A percentile compares a stretch with the other conserved stretches of the same genome.
Evolutionary conservation across 2,797 vertebrate genomes (phyloP).

Genomic region (Thripadectes ignobilis): DNA sequence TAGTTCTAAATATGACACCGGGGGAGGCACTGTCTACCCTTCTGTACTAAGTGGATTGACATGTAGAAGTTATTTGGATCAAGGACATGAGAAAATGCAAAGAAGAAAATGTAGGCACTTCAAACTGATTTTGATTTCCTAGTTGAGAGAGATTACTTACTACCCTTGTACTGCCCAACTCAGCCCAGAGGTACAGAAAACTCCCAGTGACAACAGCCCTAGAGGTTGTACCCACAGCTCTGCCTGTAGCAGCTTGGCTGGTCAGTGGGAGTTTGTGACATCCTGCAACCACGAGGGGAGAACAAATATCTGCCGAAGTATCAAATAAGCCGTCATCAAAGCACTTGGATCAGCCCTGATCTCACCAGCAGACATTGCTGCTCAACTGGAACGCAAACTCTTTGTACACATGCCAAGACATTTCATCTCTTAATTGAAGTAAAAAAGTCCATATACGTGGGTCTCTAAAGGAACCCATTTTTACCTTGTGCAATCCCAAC

Average conservation of each 20-base stretch:
- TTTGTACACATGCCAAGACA: background rate
- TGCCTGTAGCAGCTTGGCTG: background rate
- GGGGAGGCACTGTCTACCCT: background rate
- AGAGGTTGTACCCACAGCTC: background rate
- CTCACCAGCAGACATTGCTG: constrained; percentile 14
- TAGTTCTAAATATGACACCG: background rate
- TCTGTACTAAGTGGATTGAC: background rate
- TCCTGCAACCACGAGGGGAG: background rate
- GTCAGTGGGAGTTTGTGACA: background rate
- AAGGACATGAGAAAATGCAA: background rate
- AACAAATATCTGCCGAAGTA: background rate
- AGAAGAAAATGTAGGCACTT: background rate
- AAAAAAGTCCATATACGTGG: background rate
- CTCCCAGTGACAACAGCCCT: background rate
- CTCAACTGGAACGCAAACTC: constrained; percentile 16
- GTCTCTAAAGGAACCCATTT: background rate
- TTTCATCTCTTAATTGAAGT: constrained; percentile 20
- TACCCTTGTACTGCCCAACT: background rate
- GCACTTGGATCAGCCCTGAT: background rate
- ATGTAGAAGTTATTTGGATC: background rate
- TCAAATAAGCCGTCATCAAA: background rate
- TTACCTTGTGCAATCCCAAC: background rate
- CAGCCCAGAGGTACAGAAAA: background rate
- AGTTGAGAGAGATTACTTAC: background rate
- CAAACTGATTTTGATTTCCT: background rate